Base-by-base conservation (phyloP, 1,140 invertebrate genomes). In the Leptoteleia sp. region DNA sequence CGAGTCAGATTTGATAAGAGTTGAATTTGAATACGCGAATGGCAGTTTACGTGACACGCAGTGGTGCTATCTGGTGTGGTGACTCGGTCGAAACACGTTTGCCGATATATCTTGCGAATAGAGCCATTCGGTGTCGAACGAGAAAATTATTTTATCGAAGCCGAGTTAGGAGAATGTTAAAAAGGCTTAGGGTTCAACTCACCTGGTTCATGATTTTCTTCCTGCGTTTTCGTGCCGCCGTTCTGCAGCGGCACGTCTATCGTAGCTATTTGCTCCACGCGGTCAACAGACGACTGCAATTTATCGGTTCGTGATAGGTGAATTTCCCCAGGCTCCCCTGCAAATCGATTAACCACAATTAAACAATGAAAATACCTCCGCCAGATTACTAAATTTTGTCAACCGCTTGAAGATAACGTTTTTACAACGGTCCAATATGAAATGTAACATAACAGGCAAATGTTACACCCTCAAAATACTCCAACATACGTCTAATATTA, bases 221-320 rank as follows among this genome's bases (percentile, higher is more conserved):
- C 88, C 45, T 90, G 89, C 35, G 86, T 85, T 75, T 90, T 90
- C 0, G 89, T 88, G 1, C 88, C 88, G 17, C 89, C 89, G 35
- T 90, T 90, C 79, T 90, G 89, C 12, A 90, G 33, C 7, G 88
- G 88, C 13, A 89, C 86, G 38, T 89, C 89, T 76, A 87, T 88
- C 33, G 87, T 88, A 45, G 86, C 87, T 78, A 89, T 86, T 81
- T 88, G 89, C 43, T 90, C 89, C 22, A 81, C 83, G 38, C 85
- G 83, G 52, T 89, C 88, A 11, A 81, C 84, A n/a, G 85, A 45
- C 50, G 87, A 80, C 84, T 88, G 89, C 61, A 89, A 82, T 84
- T 89, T 90, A 82, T 89, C 87, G 19, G 84, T 75, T 83, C 84
- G 82, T 67, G 88, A 83, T 85, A 90, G 86, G 67, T 86, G 85